These are phyloP conservation scores for Leptopilina myrica DNA, from an alignment of 2,888 invertebrate genomes.

Conservation along the genomic window DNA sequence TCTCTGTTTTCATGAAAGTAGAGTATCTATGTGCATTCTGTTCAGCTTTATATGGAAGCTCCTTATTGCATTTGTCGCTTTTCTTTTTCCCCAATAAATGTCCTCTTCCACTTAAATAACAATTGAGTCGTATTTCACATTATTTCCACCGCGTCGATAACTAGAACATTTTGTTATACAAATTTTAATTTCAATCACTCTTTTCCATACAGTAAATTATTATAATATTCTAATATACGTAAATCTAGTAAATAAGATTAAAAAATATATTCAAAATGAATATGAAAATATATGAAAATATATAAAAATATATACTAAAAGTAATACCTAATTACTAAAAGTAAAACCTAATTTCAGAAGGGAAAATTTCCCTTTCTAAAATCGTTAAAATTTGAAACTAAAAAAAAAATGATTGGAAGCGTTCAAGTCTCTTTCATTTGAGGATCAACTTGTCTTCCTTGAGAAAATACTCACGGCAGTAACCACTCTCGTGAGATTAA, in stretches of 20 bases:
- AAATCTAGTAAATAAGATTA: too few species aligned
- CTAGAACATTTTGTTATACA: too few species aligned
- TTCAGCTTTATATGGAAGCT: conserved; percentile 30
- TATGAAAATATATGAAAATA: too few species aligned
- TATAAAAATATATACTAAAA: too few species aligned
- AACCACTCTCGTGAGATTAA: neutral
- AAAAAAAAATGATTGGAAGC: neutral
- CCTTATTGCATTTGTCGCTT: conserved; percentile 16
- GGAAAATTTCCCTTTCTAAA: too few species aligned
- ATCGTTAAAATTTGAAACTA: too few species aligned
- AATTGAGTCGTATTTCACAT: neutral
- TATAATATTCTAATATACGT: too few species aligned
- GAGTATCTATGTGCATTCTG: conserved; percentile 29
- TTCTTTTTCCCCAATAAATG: neutral
- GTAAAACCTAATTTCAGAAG: too few species aligned
- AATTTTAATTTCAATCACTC: too few species aligned
- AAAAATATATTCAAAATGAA: too few species aligned
- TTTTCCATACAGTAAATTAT: too few species aligned
- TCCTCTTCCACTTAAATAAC: conserved; percentile 3
- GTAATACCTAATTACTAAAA: too few species aligned
- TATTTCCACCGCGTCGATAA: neutral
- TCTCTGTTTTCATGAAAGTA: conserved; percentile 39
- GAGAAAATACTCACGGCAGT: conserved; percentile 66
- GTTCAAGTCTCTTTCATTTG: conserved; percentile 15
- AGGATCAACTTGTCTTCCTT: conserved; percentile 61